Evolutionary conservation across 92 coral and sea anemone genomes (phyloP).

Genomic region (Palythoa grandiflora): DNA sequence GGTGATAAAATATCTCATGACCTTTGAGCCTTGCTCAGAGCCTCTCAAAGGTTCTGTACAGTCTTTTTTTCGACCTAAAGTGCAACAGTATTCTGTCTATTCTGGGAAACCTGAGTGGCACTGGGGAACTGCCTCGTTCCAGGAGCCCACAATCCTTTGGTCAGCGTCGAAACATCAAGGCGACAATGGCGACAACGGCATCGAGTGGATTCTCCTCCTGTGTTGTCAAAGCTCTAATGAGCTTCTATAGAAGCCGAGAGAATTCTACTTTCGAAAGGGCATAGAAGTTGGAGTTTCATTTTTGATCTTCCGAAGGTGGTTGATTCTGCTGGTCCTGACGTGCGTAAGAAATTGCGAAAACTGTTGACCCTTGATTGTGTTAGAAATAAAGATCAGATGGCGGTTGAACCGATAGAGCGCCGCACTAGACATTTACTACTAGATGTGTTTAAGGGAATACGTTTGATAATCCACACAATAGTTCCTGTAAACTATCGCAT

Average conservation of each 20-base stretch:
- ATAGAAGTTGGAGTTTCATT: background rate
- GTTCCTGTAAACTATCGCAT: background rate
- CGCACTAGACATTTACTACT: background rate
- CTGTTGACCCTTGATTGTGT: background rate
- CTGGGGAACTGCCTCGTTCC: constrained; percentile 8
- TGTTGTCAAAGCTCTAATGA: background rate
- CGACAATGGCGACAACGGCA: background rate
- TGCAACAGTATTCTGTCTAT: background rate
- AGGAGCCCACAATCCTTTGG: constrained; percentile 11
- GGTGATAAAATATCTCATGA: too few species aligned
- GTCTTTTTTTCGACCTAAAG: background rate
- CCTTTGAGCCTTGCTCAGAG: too few species aligned
- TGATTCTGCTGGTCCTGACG: background rate
- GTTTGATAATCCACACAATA: background rate
- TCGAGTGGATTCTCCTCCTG: constrained; percentile 3
- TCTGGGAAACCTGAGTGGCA: background rate
- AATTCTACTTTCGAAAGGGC: background rate
- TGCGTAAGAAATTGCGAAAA: background rate
- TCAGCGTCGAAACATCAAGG: background rate
- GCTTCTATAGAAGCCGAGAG: background rate
- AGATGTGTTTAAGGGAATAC: background rate
- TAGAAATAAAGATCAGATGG: background rate
- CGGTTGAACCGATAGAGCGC: background rate
- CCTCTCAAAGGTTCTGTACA: background rate
- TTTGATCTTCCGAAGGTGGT: background rate